Evolutionary conservation across 2,888 invertebrate species (phyloP).

Genomic region (Fragum fragum): DNA sequence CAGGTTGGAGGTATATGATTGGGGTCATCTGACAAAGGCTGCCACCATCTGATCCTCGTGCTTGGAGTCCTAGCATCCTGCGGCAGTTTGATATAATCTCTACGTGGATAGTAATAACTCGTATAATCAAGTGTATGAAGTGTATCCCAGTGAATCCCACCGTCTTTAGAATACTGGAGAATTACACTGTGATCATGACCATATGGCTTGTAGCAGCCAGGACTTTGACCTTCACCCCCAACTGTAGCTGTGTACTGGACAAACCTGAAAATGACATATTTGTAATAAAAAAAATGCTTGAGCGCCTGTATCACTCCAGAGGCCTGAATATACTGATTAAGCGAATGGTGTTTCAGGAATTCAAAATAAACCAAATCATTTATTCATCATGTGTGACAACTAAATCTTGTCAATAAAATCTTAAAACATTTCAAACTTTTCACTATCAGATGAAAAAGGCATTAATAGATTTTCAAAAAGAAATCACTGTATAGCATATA

Average conservation of each 20-base stretch:
- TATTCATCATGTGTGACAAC: too few relatives aligned
- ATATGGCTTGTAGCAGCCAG: constrained; percentile 78
- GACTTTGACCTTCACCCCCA: constrained; percentile 77
- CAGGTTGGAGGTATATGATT: constrained; percentile 80
- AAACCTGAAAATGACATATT: constrained; percentile 83
- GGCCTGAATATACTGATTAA: too few relatives aligned
- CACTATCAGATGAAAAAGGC: too few relatives aligned
- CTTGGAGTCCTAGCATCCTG: constrained; percentile 79
- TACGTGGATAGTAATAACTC: constrained; percentile 77
- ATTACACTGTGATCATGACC: constrained; percentile 82
- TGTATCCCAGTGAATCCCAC: constrained; percentile 84
- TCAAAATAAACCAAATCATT: too few relatives aligned
- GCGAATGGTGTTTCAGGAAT: too few relatives aligned
- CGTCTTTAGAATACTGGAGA: constrained; percentile 85
- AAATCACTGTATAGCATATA: too few relatives aligned
- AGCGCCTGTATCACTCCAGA: too few relatives aligned
- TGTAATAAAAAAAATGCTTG: too few relatives aligned
- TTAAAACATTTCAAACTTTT: too few relatives aligned
- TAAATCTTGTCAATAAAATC: too few relatives aligned
- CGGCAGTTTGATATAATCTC: constrained; percentile 84
- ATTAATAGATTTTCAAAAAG: too few relatives aligned
- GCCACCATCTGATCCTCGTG: constrained; percentile 85
- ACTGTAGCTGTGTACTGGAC: constrained; percentile 84
- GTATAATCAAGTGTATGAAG: constrained; percentile 84
- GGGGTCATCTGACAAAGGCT: constrained; percentile 73